phyloP scores from a whole-genome alignment of 2,113 vertebrate species.

The Xenopus laevis region DNA sequence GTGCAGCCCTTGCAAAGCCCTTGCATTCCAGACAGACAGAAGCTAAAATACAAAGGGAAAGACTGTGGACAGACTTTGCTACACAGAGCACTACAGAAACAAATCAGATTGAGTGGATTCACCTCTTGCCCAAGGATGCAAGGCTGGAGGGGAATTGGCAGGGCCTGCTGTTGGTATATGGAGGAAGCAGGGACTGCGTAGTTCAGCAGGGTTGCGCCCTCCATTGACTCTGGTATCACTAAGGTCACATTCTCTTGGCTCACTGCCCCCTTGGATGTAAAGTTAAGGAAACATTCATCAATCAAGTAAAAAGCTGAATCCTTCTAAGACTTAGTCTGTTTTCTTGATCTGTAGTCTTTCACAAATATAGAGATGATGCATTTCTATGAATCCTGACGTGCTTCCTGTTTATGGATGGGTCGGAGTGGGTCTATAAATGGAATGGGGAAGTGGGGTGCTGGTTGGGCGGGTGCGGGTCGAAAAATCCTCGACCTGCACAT shows the following conservation, averaged over 20 bases:
- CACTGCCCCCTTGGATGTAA: constrained; percentile 51
- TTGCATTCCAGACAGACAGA: neutral
- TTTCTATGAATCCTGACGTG: too few relatives aligned
- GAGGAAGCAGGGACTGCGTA: constrained; percentile 47
- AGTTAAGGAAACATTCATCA: constrained; percentile 49
- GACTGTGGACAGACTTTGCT: constrained; percentile 26
- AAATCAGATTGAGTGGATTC: constrained; percentile 25
- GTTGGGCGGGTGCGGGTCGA: too few relatives aligned
- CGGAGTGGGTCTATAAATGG: too few relatives aligned
- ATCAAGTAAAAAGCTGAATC: constrained; percentile 36
- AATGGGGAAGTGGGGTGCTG: too few relatives aligned
- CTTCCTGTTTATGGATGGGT: too few relatives aligned
- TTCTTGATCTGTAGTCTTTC: too few relatives aligned
- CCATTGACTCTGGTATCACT: constrained; percentile 53
- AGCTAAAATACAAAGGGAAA: constrained; percentile 14
- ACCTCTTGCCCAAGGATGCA: constrained; percentile 49
- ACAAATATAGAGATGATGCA: too few relatives aligned
- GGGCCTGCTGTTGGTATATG: constrained; percentile 42
- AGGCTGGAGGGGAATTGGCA: constrained; percentile 44
- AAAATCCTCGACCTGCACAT: too few relatives aligned
- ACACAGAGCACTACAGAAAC: constrained; percentile 28
- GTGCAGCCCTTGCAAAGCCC: too few relatives aligned
- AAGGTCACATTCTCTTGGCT: constrained; percentile 54
- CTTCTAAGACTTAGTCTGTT: neutral
- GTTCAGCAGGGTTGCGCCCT: constrained; percentile 44